phyloP scores from a whole-genome alignment of 2,888 invertebrate genomes.

The Eristalinus aeneus region DNA sequence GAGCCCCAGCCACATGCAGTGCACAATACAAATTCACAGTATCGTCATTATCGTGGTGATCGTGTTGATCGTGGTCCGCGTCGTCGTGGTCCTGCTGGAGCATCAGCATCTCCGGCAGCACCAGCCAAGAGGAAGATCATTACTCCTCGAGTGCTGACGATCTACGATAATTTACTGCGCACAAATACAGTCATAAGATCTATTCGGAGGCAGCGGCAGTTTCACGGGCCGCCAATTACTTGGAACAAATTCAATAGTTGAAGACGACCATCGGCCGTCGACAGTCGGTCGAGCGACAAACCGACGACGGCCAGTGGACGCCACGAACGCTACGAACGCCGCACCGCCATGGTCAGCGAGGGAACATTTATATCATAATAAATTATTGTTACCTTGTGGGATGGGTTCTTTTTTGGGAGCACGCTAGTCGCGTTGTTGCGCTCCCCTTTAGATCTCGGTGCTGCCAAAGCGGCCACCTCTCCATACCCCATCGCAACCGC shows the following conservation, averaged over 20 bases:
- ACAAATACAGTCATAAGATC: conserved; percentile 47
- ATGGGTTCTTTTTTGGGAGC: conserved; percentile 58
- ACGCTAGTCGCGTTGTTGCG: conserved; percentile 14
- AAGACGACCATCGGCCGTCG: not conserved
- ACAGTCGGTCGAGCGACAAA: not conserved
- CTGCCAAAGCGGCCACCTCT: not conserved
- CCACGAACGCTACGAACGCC: too few relatives aligned
- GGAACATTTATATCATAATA: conserved; percentile 69
- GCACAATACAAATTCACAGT: conserved; percentile 62
- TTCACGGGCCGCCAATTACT: conserved; percentile 18
- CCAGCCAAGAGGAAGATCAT: conserved; percentile 53
- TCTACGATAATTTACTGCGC: conserved; percentile 67
- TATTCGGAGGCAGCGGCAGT: conserved; percentile 40
- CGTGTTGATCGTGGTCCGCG: not conserved
- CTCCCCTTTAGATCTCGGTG: conserved; percentile 53
- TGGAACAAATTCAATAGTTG: conserved; percentile 54
- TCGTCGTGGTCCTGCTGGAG: not conserved
- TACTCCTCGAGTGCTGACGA: conserved; percentile 69
- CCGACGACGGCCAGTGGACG: conserved; percentile 3
- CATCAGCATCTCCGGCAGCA: conserved; percentile 10
- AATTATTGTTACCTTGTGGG: conserved; percentile 69
- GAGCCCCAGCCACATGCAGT: conserved; percentile 49
- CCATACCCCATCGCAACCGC: not conserved
- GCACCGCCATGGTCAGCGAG: conserved; percentile 5
- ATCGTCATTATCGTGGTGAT: conserved; percentile 22